These are phyloP conservation scores for Diarsia dahlii DNA, from an alignment of 2,888 invertebrate species.

Conservation along the genomic window DNA sequence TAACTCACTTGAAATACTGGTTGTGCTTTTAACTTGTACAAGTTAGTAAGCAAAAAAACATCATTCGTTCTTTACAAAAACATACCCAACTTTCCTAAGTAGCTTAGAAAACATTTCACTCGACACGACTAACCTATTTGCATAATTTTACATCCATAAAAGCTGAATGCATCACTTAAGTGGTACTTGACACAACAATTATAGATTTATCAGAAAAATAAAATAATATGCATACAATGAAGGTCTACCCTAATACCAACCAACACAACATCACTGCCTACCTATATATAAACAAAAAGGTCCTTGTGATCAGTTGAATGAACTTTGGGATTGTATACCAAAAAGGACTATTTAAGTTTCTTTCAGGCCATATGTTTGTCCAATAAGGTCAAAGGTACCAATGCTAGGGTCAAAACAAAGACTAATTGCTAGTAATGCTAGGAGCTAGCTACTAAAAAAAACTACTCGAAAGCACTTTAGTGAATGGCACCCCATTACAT, in stretches of 20 bases:
- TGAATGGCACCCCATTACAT: constrained; percentile 26
- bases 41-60: not conserved
- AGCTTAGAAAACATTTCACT: constrained; percentile 12
- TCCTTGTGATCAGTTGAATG: not conserved
- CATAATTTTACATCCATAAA: constrained; percentile 25
- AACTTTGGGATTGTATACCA: not conserved
- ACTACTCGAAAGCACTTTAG: constrained; percentile 21
- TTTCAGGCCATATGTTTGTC: not conserved
- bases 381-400: constrained; percentile 10
- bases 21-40: not conserved
- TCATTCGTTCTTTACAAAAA: not conserved
- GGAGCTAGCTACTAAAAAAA: constrained; percentile 29
- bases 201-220: not conserved
- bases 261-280: not conserved
- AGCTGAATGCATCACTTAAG: constrained; percentile 11
- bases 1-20: not conserved
- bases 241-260: not conserved
- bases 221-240: constrained; percentile 9
- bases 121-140: constrained; percentile 23
- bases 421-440: constrained; percentile 31
- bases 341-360: not conserved
- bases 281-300: constrained; percentile 1
- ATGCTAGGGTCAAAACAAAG: constrained; percentile 30
- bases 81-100: not conserved
- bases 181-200: constrained; percentile 1